phyloP scores from a whole-genome alignment of 2,797 vertebrate genomes.

The Lithobates pipiens region DNA sequence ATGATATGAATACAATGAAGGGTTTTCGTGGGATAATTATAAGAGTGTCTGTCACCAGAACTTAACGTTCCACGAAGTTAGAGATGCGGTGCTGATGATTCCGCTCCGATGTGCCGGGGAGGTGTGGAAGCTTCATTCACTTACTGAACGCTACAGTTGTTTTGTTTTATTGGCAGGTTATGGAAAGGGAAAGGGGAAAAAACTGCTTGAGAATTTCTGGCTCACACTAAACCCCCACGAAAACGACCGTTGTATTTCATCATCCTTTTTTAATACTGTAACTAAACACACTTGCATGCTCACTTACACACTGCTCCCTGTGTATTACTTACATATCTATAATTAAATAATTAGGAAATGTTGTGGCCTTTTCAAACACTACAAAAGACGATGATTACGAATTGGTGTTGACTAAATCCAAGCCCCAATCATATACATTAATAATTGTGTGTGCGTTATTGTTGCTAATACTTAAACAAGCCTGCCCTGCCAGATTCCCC shows the following conservation, averaged over 20 bases:
- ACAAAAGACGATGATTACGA: conserved; percentile 78
- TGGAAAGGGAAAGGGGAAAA: not conserved
- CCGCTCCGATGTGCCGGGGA: conserved; percentile 62
- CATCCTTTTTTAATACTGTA: conserved; percentile 75
- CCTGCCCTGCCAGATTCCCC: conserved; percentile 80
- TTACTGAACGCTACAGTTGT: conserved; percentile 35
- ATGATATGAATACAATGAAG: conserved; percentile 77
- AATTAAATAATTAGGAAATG: conserved; percentile 84
- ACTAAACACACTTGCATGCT: conserved; percentile 79
- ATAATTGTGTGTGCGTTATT: conserved; percentile 53
- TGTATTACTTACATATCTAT: conserved; percentile 78
- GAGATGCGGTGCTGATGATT: conserved; percentile 58
- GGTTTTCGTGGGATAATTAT: conserved; percentile 79
- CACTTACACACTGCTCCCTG: conserved; percentile 79
- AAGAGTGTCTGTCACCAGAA: conserved; percentile 75
- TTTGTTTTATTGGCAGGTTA: conserved; percentile 38
- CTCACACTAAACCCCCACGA: conserved; percentile 65
- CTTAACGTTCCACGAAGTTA: conserved; percentile 63
- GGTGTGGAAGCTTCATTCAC: conserved; percentile 60
- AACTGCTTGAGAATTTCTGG: conserved; percentile 63
- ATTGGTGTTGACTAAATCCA: conserved; percentile 78
- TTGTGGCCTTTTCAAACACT: conserved; percentile 80
- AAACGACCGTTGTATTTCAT: conserved; percentile 77
- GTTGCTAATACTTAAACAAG: conserved; percentile 82
- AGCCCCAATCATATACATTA: conserved; percentile 73